A percentile compares a stretch with the other conserved stretches of the same genome.
phyloP scores from a whole-genome alignment of 2,113 vertebrate genomes.

The Uria aalge region DNA sequence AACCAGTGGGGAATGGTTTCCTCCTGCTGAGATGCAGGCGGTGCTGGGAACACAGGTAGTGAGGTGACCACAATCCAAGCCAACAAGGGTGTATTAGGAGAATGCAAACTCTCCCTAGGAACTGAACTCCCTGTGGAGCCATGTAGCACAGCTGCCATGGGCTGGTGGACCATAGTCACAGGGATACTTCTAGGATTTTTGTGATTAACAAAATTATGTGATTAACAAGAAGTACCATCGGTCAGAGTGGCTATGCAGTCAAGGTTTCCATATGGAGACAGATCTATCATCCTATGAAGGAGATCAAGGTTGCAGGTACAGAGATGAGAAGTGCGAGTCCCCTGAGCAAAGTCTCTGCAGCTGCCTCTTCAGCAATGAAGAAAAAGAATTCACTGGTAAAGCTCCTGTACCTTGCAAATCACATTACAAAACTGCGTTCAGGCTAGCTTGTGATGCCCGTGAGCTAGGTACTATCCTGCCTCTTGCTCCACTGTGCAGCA shows the following conservation, averaged over 20 bases:
- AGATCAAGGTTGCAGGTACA: slow-evolving; percentile 1
- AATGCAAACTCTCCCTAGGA: neutral
- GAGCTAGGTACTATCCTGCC: neutral
- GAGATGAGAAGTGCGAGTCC: slow-evolving; percentile 51
- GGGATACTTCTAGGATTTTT: neutral
- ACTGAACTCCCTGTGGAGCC: neutral
- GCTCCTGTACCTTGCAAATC: slow-evolving; percentile 39
- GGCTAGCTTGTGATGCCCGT: neutral
- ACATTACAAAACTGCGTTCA: neutral
- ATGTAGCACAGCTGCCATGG: neutral
- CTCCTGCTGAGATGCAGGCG: neutral
- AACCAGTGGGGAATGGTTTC: neutral
- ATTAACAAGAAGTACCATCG: neutral
- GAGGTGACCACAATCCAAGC: neutral
- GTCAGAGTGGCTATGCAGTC: neutral
- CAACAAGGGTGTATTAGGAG: neutral
- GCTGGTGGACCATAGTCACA: neutral
- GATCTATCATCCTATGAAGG: neutral
- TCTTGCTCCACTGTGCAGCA: neutral
- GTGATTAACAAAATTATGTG: neutral
- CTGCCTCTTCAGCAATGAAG: slow-evolving; percentile 37
- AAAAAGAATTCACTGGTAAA: slow-evolving; percentile 40
- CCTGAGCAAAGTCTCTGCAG: slow-evolving; percentile 67
- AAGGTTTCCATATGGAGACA: neutral
- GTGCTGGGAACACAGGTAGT: neutral